phyloP scores from a whole-genome alignment of 2,113 vertebrate genomes.

The Copsychus sechellarum region DNA sequence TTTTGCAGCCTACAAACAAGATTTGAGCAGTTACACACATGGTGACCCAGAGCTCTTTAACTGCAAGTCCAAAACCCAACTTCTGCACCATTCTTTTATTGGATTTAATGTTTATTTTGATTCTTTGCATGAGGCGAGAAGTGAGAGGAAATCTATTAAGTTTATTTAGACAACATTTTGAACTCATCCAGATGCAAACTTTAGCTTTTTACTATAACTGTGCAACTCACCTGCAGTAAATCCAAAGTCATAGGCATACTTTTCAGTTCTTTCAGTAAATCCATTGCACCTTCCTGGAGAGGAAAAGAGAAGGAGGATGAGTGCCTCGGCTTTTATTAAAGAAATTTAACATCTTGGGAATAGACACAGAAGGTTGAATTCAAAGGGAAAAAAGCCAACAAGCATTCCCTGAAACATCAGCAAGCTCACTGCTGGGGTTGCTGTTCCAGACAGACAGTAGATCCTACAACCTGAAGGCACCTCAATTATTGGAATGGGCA shows the following conservation, averaged over 20 bases:
- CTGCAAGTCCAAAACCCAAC: not conserved
- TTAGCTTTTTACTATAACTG: not conserved
- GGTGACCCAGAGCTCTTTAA: not conserved
- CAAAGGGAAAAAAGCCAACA: not conserved
- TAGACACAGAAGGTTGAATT: not conserved
- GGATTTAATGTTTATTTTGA: not conserved
- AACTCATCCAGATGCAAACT: not conserved
- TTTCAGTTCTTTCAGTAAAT: slow-evolving; percentile 90
- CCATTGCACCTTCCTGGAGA: slow-evolving; percentile 89
- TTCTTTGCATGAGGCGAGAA: not conserved
- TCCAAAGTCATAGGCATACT: slow-evolving; percentile 89
- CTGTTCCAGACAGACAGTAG: not conserved
- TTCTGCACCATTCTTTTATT: not conserved
- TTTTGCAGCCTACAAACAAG: not conserved
- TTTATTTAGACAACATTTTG: not conserved
- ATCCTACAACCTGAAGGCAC: not conserved
- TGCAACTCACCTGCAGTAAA: slow-evolving; percentile 86
- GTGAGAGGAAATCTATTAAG: not conserved
- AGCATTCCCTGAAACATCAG: not conserved
- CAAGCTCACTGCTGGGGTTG: not conserved
- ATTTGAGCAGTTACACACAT: not conserved
- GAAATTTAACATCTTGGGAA: not conserved
- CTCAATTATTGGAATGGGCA: not conserved
- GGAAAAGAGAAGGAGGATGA: not conserved
- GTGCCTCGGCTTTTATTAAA: not conserved